Conservation (phyloP, 2,113 vertebrate genomes). For the Gymnocephalus cernua region DNA sequence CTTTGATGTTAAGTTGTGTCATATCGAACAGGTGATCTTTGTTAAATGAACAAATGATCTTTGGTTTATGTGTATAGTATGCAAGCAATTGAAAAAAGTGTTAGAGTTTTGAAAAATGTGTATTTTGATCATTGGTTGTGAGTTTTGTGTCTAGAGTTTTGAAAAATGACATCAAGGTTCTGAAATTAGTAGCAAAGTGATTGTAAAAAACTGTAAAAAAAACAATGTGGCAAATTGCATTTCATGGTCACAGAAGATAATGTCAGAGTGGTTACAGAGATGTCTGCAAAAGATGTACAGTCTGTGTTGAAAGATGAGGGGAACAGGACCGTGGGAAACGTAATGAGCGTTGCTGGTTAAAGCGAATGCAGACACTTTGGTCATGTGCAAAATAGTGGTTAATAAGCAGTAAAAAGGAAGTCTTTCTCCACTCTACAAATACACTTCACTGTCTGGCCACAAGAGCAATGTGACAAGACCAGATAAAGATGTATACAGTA, state of each 20-base stretch:
- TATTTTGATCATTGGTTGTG: too few relatives aligned
- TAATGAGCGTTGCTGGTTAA: constrained; percentile 11
- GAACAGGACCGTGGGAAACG: constrained; percentile 49
- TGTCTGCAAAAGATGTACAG: constrained; percentile 23
- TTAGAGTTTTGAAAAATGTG: too few relatives aligned
- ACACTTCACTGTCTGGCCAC: constrained; percentile 1
- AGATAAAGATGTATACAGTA: constrained; percentile 7
- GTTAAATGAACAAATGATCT: too few relatives aligned
- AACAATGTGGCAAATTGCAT: constrained; percentile 60
- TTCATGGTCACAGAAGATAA: constrained; percentile 31
- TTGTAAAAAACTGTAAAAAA: too few relatives aligned
- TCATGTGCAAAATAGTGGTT: constrained; percentile 38
- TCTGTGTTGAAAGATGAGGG: constrained; percentile 33
- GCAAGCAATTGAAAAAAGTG: too few relatives aligned
- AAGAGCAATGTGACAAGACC: constrained; percentile 35
- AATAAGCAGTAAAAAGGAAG: constrained; percentile 47
- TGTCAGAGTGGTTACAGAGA: constrained; percentile 23
- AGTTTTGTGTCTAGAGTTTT: too few relatives aligned
- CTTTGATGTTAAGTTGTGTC: too few relatives aligned
- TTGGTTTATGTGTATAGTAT: too few relatives aligned
- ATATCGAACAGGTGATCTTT: too few relatives aligned
- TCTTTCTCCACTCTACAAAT: constrained; percentile 28
- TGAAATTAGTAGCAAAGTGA: too few relatives aligned
- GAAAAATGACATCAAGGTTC: too few relatives aligned
- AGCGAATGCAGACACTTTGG: constrained; percentile 26